phyloP scores from a whole-genome alignment of 2,797 vertebrate genomes.

The Apogon talboti region DNA sequence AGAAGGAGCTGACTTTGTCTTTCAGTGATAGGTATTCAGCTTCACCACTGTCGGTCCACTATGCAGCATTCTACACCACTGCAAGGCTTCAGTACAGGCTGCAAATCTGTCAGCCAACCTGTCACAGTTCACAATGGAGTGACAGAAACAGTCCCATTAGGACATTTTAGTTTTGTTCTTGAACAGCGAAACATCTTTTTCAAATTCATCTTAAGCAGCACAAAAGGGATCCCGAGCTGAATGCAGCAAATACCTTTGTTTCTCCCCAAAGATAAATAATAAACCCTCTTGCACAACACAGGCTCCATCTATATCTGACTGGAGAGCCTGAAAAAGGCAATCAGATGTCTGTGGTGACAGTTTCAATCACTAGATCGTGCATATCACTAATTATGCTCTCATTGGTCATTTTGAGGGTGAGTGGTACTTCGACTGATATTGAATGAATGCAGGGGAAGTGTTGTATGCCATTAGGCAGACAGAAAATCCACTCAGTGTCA shows the following conservation, averaged over 20 bases:
- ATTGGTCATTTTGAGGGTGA: conserved; percentile 68
- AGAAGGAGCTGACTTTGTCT: conserved; percentile 57
- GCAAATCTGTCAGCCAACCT: conserved; percentile 68
- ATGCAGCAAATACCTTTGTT: conserved; percentile 60
- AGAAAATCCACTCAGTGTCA: conserved; percentile 52
- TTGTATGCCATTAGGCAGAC: conserved; percentile 56
- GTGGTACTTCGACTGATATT: conserved; percentile 64
- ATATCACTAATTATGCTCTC: conserved; percentile 65
- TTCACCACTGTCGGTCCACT: conserved; percentile 66
- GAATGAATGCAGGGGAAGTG: conserved; percentile 55
- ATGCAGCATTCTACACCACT: conserved; percentile 72
- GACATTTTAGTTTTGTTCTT: conserved; percentile 70
- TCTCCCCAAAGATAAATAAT: conserved; percentile 69
- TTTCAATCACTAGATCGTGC: conserved; percentile 52
- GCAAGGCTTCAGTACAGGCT: conserved; percentile 66
- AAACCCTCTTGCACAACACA: conserved; percentile 57
- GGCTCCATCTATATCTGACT: conserved; percentile 60
- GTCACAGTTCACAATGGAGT: conserved; percentile 67
- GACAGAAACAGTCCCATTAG: conserved; percentile 73
- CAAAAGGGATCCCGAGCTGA: conserved; percentile 61
- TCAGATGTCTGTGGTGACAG: conserved; percentile 46
- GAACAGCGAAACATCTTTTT: conserved; percentile 60
- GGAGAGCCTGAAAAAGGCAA: conserved; percentile 29
- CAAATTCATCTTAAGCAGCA: conserved; percentile 69
- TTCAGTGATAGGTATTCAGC: conserved; percentile 55